Evolutionary conservation across 2,113 vertebrate genomes (phyloP).

Genomic region (Centropus unirufus): DNA sequence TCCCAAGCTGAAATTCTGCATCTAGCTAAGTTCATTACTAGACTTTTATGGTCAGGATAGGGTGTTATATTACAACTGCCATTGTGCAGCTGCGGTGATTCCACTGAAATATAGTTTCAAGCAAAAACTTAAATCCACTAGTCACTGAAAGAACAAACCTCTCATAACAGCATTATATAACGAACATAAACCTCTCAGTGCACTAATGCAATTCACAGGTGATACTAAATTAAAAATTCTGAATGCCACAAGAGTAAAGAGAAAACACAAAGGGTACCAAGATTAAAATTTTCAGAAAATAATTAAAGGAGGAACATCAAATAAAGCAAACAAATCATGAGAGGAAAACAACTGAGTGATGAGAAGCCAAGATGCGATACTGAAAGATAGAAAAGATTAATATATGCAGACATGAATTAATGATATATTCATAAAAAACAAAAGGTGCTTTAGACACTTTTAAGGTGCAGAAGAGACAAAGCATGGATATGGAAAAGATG

Average conservation of each 20-base stretch:
- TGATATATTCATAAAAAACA: not conserved
- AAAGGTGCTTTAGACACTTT: not conserved
- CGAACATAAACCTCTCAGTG: constrained; percentile 40
- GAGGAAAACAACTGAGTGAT: not conserved
- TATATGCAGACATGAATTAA: not conserved
- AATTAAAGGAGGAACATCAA: not conserved
- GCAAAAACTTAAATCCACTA: constrained; percentile 20
- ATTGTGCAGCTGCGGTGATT: not conserved
- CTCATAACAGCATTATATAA: constrained; percentile 42
- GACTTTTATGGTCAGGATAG: not conserved
- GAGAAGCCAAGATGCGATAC: not conserved
- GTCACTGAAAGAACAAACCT: not conserved
- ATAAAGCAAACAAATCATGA: not conserved
- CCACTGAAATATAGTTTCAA: constrained; percentile 28
- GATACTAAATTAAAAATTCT: constrained; percentile 23
- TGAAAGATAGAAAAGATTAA: not conserved
- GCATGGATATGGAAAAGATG: not conserved
- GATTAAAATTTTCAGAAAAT: constrained; percentile 1
- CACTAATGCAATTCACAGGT: not conserved
- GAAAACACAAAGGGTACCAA: not conserved
- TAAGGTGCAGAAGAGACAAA: not conserved
- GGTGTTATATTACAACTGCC: constrained; percentile 18
- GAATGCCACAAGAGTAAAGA: not conserved
- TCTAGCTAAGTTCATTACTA: not conserved
- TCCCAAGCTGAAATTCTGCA: not conserved